Base-by-base conservation (phyloP, 2,888 invertebrate species). In the Petrolisthes cinctipes region DNA sequence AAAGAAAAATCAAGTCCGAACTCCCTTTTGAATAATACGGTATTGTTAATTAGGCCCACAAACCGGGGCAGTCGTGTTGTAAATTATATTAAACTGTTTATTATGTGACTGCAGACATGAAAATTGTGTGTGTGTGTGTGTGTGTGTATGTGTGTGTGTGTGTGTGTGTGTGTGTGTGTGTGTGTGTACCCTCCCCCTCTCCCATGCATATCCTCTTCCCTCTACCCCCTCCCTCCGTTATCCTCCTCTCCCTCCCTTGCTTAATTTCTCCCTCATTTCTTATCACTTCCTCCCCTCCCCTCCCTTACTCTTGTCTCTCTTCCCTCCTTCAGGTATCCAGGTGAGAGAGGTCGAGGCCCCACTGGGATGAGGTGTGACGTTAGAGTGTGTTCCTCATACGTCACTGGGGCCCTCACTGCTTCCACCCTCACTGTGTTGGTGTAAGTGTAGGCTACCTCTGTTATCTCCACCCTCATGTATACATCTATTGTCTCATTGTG, bases 351-450 rank as follows among this genome's bases (percentile, higher is more conserved):
- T n/a, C n/a, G n/a, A 7, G 54, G 17, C 6, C 20, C 23, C 11
- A 11, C 81, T 71, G 73, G 85, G 73, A 85, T 85, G 85, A 17
- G 85, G 66, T 85, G 85, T n/a, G 85, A 85, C 71, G 20, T 56
- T 17, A 37, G 85, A 14, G 23, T 85, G 51, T 57, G 51, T 9
- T 80, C 85, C 4, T 85, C 81, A n/a, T 85, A 79, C 81, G 68
- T 85, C 20, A 85, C 85, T 5, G 85, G 85, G 17, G 85, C 80
- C 51, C 73, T 85, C 9, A 81, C 85, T 14, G 85, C 85, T 56
- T 68, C 81, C 9, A 85, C 85, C 23, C 53, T 80, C 73, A 85
- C 85, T 56, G 53, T 85, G 20, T 57, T 85, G 17, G 54, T 85
- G 85, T 85, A 71, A 85, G 85, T 85, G 56, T 7, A n/a, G n/a